Evolutionary conservation across 2,797 vertebrate species (phyloP).

Genomic region (Dromococcyx pavoninus): DNA sequence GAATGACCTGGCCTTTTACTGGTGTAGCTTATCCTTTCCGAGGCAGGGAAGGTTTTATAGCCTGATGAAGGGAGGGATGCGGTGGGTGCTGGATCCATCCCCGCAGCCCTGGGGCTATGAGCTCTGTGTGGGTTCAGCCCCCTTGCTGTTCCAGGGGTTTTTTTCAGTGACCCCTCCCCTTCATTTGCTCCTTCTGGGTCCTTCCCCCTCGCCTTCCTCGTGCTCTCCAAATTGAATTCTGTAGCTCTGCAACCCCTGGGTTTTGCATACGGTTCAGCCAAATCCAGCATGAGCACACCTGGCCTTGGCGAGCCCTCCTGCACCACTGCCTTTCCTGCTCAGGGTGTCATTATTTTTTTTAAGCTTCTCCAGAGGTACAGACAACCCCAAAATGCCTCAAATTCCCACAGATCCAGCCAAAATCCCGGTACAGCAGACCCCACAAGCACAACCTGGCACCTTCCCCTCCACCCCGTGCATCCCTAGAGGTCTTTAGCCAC

Average conservation of each 20-base stretch:
- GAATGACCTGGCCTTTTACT: neutral
- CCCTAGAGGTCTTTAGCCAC: neutral
- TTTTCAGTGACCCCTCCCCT: neutral
- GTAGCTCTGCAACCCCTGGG: neutral
- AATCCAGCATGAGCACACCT: neutral
- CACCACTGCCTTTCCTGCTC: rapidly evolving
- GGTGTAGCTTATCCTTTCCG: neutral
- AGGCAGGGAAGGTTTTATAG: neutral
- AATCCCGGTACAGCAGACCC: rapidly evolving
- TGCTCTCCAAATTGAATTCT: neutral
- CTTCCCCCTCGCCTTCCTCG: neutral
- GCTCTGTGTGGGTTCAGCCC: neutral
- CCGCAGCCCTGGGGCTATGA: neutral
- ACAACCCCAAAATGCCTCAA: neutral
- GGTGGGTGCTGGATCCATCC: neutral
- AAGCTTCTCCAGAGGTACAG: neutral
- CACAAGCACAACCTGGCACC: rapidly evolving
- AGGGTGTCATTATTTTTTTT: neutral
- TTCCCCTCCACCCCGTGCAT: neutral
- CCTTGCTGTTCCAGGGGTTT: rapidly evolving
- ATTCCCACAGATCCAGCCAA: neutral
- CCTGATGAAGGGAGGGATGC: neutral
- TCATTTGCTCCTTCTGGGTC: neutral
- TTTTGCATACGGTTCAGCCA: neutral
- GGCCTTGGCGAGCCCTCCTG: neutral